Percentiles rank a stretch among this genome's conserved stretches.
Conservation (phyloP, 2,888 invertebrate genomes). For the Trichacis sp. region DNA sequence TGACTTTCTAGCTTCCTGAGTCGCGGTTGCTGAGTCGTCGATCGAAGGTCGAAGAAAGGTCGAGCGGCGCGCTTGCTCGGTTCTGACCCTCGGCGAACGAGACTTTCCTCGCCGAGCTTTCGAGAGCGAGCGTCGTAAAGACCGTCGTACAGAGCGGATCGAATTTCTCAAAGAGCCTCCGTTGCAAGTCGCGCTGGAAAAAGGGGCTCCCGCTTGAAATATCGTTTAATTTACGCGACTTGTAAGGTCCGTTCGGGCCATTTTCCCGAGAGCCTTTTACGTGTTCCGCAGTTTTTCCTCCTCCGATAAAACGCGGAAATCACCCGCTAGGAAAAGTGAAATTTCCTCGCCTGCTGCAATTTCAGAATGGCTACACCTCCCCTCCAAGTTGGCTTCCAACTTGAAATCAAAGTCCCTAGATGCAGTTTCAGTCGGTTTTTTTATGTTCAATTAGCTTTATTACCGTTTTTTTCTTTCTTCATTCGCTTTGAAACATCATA, state of each 20-base stretch:
- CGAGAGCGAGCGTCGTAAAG: slow-evolving; percentile 17
- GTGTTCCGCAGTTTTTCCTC: neutral
- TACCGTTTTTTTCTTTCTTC: too few relatives aligned
- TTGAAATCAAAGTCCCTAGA: too few relatives aligned
- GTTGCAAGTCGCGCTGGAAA: slow-evolving; percentile 23
- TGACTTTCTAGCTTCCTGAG: too few relatives aligned
- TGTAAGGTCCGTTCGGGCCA: neutral
- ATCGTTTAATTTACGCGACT: slow-evolving; percentile 28
- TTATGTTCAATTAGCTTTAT: too few relatives aligned
- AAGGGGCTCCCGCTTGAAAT: slow-evolving; percentile 26
- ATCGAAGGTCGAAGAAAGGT: slow-evolving; percentile 41
- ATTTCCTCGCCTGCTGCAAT: too few relatives aligned
- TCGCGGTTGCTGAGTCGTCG: slow-evolving; percentile 24
- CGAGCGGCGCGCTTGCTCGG: slow-evolving; percentile 29
- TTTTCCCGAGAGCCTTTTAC: neutral
- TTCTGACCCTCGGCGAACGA: slow-evolving; percentile 28
- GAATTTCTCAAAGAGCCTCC: slow-evolving; percentile 35
- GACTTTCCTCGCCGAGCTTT: slow-evolving; percentile 20
- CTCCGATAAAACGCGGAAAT: too few relatives aligned
- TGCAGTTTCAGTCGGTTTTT: too few relatives aligned
- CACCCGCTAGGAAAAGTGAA: too few relatives aligned
- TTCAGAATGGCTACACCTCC: too few relatives aligned
- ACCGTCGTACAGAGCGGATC: slow-evolving; percentile 13
- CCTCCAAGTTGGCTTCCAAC: too few relatives aligned
- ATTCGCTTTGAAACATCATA: too few relatives aligned